Base-by-base conservation (phyloP, 2,797 vertebrate genomes). In the Carduelis carduelis region DNA sequence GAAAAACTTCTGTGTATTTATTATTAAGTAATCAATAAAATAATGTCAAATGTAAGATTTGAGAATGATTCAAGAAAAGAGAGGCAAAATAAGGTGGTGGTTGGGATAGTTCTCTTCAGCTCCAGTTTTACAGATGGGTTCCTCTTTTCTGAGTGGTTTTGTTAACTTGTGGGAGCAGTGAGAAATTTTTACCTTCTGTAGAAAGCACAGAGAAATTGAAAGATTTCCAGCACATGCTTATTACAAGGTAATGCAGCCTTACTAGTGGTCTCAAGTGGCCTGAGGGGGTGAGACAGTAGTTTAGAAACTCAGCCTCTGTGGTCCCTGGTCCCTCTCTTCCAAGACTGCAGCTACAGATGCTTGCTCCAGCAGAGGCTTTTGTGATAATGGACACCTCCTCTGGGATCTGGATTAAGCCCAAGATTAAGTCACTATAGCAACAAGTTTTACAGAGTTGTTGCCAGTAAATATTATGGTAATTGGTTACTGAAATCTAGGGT, bases 401-500 rank as follows among this genome's bases (percentile, higher is more conserved):
- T 81, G 92, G 75, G 95, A 86, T 34, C 43, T 85, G 92, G 61
- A 89, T 80, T 75, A 77, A 86, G 15, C 43, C 85, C 80, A 95
- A 91, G 64, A 57, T 72, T 84, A 74, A 92, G 68, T 95, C 83
- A 70, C 87, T 94, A 81, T 89, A 93, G 87, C 71, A 94, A 94
- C 74, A 90, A 70, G 23, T 80, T 94, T 95, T 91, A 90, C 1
- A 0, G 63, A 91, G 46, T 41, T 4, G 5, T 86, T 96, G 86
- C 81, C 93, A 96, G 78, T 94, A 96, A 96, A 96, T 95, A 96
- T 93, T 95, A 69, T 70, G 65, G 53, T 41, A 68, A 92, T 93
- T 81, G 64, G 80, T 95, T 90, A 94, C 89, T 93, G 76, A 95
- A 95, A 86, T 88, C 82, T 89, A 77, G 69, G 41, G 18, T 88